phyloP scores from a whole-genome alignment of 2,113 vertebrate species.

The Amazona guildingii region DNA sequence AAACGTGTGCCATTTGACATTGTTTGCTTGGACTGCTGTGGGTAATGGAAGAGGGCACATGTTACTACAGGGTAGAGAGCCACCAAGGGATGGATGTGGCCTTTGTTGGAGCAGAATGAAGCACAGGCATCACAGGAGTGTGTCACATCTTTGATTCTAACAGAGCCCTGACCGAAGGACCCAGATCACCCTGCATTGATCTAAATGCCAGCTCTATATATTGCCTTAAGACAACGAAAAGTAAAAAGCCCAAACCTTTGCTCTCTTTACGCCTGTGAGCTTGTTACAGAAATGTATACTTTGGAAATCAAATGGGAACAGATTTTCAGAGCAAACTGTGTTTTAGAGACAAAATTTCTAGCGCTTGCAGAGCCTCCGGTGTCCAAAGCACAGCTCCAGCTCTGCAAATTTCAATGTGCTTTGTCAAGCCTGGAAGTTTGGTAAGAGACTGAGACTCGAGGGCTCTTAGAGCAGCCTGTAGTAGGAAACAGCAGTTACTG shows the following conservation, averaged over 20 bases:
- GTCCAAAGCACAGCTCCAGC: not conserved
- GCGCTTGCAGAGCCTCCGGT: not conserved
- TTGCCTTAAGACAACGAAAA: not conserved
- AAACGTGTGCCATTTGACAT: slow-evolving; percentile 8
- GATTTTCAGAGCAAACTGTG: not conserved
- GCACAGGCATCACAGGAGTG: not conserved
- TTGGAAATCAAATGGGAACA: not conserved
- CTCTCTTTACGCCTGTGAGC: not conserved
- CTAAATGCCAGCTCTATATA: not conserved
- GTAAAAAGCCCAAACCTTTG: not conserved
- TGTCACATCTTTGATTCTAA: not conserved
- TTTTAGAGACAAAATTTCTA: not conserved
- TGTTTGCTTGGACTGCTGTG: not conserved
- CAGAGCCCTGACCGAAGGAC: not conserved
- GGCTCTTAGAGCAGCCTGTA: not conserved
- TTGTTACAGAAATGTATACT: not conserved
- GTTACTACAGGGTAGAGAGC: not conserved
- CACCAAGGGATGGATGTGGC: not conserved
- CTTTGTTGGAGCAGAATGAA: not conserved
- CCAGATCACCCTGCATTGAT: not conserved
- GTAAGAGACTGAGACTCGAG: not conserved
- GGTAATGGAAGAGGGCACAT: not conserved
- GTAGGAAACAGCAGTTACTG: not conserved
- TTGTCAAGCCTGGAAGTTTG: not conserved
- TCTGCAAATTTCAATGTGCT: not conserved